Conservation (phyloP, 2,113 vertebrate species). For the Crypturellus undulatus region DNA sequence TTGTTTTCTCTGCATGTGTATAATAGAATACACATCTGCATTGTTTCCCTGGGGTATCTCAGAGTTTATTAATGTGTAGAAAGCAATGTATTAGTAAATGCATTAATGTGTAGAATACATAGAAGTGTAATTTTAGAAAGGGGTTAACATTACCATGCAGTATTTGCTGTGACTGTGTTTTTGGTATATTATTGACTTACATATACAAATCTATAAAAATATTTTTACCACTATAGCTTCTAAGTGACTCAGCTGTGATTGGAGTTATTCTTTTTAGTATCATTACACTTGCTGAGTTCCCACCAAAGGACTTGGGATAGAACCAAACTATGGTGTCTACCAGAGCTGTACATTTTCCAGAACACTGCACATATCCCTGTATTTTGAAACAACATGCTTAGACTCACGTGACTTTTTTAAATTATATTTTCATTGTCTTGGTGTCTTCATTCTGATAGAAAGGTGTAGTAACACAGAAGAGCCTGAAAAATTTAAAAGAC, state of each 20-base stretch:
- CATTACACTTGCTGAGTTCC: not conserved
- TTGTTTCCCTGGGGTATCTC: not conserved
- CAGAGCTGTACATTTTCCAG: not conserved
- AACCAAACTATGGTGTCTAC: not conserved
- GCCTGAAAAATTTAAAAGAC: not conserved
- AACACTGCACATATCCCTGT: not conserved
- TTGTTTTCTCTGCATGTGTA: not conserved
- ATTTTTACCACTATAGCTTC: not conserved
- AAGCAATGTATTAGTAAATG: not conserved
- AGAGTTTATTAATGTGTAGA: not conserved
- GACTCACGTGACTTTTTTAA: not conserved
- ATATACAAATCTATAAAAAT: not conserved
- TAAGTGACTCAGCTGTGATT: not conserved
- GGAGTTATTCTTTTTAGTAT: not conserved
- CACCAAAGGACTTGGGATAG: not conserved
- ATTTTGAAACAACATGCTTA: not conserved
- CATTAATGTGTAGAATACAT: not conserved
- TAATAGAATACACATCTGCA: not conserved
- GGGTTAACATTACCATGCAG: not conserved
- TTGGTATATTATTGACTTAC: not conserved
- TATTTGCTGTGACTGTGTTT: not conserved
- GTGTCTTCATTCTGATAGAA: not conserved
- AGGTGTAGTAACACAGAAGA: not conserved
- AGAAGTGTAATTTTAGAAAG: not conserved
- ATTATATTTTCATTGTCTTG: not conserved